A percentile compares a stretch with the other conserved stretches of the same genome.
Conservation (phyloP, 1,140 invertebrate genomes). For the Drepana arcuata region DNA sequence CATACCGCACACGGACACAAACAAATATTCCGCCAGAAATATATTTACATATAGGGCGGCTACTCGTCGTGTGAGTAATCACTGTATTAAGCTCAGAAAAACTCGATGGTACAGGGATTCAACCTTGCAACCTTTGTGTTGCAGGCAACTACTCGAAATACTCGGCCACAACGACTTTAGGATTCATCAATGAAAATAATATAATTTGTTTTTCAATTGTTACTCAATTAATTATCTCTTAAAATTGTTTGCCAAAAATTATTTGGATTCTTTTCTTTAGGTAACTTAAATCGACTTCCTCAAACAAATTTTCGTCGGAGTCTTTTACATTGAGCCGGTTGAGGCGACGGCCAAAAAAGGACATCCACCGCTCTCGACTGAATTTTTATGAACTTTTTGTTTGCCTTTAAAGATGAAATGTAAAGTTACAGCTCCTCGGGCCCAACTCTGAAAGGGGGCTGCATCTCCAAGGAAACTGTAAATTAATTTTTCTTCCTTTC, state of each 20-base stretch:
- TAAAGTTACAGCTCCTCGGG: slow-evolving; percentile 28
- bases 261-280: slow-evolving; percentile 26
- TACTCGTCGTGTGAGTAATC: too few relatives aligned
- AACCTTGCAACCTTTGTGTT: too few relatives aligned
- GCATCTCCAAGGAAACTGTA: slow-evolving; percentile 23
- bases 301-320: slow-evolving; percentile 45
- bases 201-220: too few relatives aligned
- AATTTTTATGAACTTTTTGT: slow-evolving; percentile 60
- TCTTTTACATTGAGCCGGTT: slow-evolving; percentile 35
- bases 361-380: slow-evolving; percentile 35
- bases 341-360: slow-evolving; percentile 39
- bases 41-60: too few relatives aligned
- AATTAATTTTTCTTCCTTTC: slow-evolving; percentile 23
- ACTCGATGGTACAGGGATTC: too few relatives aligned
- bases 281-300: slow-evolving; percentile 61
- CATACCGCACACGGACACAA: too few relatives aligned
- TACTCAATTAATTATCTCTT: too few relatives aligned
- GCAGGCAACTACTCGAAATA: too few relatives aligned
- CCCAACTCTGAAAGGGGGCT: slow-evolving; percentile 19
- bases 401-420: slow-evolving; percentile 32
- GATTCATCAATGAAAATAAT: too few relatives aligned
- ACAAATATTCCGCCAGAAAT: too few relatives aligned
- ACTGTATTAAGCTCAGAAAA: too few relatives aligned
- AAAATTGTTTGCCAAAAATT: not conserved
- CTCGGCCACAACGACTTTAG: too few relatives aligned